These are phyloP conservation scores for Cyclura pinguis DNA, from an alignment of 2,797 vertebrate species.

Conservation along the genomic window DNA sequence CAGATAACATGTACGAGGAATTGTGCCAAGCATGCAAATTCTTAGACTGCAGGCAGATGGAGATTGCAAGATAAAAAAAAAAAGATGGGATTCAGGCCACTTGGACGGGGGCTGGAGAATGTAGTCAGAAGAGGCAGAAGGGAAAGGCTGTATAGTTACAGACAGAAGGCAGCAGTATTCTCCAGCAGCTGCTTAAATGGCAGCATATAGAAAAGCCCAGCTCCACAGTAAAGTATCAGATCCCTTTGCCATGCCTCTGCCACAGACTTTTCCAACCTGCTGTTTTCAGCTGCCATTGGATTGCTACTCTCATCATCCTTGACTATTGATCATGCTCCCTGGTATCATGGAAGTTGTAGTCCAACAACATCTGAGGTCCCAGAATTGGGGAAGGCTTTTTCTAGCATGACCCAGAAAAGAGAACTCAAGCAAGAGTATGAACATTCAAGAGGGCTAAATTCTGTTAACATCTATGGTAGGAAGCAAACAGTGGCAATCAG, in stretches of 20 bases:
- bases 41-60: not conserved
- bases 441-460: no score
- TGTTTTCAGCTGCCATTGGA: not conserved
- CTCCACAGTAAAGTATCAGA: not conserved
- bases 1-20: not conserved
- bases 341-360: not conserved
- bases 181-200: not conserved
- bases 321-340: not conserved
- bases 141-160: not conserved
- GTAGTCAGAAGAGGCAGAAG: not conserved
- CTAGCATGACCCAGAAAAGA: not conserved
- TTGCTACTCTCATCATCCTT: not conserved
- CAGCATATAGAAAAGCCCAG: not conserved
- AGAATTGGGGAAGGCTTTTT: not conserved
- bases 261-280: not conserved
- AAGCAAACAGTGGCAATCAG: not conserved
- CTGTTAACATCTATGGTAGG: not conserved
- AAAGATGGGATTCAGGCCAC: not conserved
- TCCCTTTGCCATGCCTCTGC: not conserved
- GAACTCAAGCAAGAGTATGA: not conserved
- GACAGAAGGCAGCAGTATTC: not conserved
- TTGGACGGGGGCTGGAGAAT: not conserved
- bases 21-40: not conserved
- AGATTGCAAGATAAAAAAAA: not conserved
- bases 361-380: not conserved